Base-by-base conservation (phyloP, 2,888 invertebrate species). In the Cotesia congregata region DNA sequence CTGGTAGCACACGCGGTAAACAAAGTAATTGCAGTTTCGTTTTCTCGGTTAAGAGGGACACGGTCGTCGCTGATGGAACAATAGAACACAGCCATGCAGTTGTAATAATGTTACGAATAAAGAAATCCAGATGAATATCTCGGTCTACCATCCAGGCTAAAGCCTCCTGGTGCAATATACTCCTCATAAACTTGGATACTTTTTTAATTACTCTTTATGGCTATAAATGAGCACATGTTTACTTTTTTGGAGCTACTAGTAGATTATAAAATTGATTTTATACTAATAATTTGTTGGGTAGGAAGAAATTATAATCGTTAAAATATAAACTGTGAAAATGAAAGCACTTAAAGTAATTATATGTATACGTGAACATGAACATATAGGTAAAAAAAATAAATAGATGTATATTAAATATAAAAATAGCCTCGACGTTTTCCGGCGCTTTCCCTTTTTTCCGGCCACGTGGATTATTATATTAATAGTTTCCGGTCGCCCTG, bases 401-500 rank as follows among this genome's bases (percentile, higher is more conserved):
- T 12, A 17, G 17, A 41, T 30, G n/a, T 12, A 60, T 39, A 62
- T 15, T 50, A 72, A n/a, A 60, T 38, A 60, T 40, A 12, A 64
- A 67, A 38, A 69, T 50, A 73, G 59, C 77, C 77, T 73, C 77
- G 77, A 73, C 59, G 60, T 77, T 77, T 77, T 77, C 77, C 77
- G 81, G 79, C 80, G 83, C 86, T 87, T 86, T 86, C 86, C 86
- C 86, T 87, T 87, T 86, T 85, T 84, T 80, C 79, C 79, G 83
- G 83, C 79, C 80, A 82, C 82, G 82, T 74, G 68, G 71, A 77
- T 77, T 74, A 77, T 87, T 87, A 86, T 50, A 50, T 87, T 85
- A 86, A 86, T 86, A 83, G 85, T 87, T 87, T 87, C 85, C 86
- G 86, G 86, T 87, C 85, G 84, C 85, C 83, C 87, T 86, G 84